These are phyloP conservation scores for Epizoanthus stellaris DNA, from an alignment of 92 coral and sea anemone genomes.

Conservation along the genomic window DNA sequence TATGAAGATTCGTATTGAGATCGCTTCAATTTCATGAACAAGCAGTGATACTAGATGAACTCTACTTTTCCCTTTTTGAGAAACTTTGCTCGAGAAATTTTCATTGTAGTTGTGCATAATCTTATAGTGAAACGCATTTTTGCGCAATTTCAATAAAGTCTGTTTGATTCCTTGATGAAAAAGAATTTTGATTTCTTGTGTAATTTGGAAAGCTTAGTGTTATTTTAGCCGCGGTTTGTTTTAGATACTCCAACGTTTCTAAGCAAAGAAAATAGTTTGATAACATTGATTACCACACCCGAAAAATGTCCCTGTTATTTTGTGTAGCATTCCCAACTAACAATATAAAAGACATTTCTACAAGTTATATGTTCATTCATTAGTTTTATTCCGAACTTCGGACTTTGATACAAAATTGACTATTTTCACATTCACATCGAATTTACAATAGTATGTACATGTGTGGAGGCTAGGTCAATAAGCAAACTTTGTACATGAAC, in stretches of 20 bases:
- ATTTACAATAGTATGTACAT: constrained; percentile 37
- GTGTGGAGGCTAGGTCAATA: not conserved
- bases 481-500: constrained; percentile 30
- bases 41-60: not conserved
- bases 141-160: not conserved
- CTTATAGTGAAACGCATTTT: not conserved
- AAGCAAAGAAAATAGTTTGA: not conserved
- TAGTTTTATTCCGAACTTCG: constrained; percentile 35
- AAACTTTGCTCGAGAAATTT: not conserved
- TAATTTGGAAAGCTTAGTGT: not conserved
- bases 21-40: not conserved
- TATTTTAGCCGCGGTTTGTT: constrained; percentile 13
- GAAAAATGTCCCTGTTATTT: not conserved
- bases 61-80: not conserved
- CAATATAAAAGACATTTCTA: not conserved
- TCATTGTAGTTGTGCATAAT: not conserved
- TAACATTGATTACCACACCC: not conserved
- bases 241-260: constrained; percentile 23
- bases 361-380: not conserved
- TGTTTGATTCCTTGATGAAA: constrained; percentile 2
- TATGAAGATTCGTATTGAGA: not conserved
- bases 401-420: constrained; percentile 36
- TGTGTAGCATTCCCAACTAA: not conserved
- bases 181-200: not conserved
- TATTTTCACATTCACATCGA: not conserved